These are phyloP conservation scores for Arenaria interpres DNA, from an alignment of 2,113 vertebrate genomes.

Conservation along the genomic window DNA sequence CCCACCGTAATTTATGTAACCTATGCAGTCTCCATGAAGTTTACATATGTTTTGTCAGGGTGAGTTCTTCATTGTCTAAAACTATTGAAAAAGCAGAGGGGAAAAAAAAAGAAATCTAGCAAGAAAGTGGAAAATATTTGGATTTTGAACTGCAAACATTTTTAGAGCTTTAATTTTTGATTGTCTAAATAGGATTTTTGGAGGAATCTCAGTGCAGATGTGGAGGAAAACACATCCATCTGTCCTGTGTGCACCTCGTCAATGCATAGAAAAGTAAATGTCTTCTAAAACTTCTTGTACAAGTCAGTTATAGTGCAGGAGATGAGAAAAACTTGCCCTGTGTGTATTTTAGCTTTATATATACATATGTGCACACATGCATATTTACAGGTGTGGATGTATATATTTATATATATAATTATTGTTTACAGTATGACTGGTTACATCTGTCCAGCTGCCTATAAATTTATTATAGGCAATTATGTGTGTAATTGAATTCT, in stretches of 20 bases:
- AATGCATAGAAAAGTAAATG: not conserved
- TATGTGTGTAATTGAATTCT: conserved; percentile 59
- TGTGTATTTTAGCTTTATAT: conserved; percentile 34
- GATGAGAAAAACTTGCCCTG: not conserved
- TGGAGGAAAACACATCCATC: not conserved
- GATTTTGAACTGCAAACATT: not conserved
- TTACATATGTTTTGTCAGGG: conserved; percentile 16
- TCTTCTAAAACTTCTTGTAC: conserved; percentile 7
- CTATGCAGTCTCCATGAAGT: not conserved
- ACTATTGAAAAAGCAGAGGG: not conserved
- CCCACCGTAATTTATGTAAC: not conserved
- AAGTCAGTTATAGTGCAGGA: not conserved
- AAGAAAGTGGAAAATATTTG: not conserved
- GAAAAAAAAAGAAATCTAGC: accelerated
- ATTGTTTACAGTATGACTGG: conserved; percentile 52
- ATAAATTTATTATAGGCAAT: conserved; percentile 72
- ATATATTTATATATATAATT: conserved; percentile 54
- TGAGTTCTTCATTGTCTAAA: conserved; percentile 7
- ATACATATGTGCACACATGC: not conserved
- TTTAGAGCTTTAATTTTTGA: not conserved
- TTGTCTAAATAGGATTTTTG: not conserved
- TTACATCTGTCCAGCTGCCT: conserved; percentile 60
- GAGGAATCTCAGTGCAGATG: not conserved
- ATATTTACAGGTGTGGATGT: conserved; percentile 59
- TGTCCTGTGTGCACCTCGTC: not conserved